phyloP scores from a whole-genome alignment of 1,140 invertebrate genomes.

The Coboldia fuscipes region DNA sequence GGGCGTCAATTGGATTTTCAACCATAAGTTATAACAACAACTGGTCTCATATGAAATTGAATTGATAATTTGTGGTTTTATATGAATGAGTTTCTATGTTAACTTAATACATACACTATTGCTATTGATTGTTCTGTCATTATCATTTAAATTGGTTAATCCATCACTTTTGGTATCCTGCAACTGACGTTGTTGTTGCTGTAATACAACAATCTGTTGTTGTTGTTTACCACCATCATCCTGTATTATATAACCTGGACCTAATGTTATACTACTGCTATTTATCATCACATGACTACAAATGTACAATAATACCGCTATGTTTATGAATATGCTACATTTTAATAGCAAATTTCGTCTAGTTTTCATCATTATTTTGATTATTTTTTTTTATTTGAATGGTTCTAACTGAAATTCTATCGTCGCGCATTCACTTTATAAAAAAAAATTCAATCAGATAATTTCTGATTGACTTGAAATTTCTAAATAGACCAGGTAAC shows the following conservation, averaged over 20 bases:
- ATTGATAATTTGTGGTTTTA: background rate
- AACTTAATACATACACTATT: background rate
- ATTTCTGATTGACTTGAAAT: no score
- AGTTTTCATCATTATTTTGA: conserved; percentile 28
- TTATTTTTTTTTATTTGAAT: no score
- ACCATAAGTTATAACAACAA: background rate
- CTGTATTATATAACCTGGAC: conserved; percentile 15
- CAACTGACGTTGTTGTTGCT: background rate
- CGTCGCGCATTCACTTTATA: no score
- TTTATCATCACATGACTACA: conserved; percentile 27
- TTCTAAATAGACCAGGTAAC: no score
- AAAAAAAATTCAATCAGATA: no score
- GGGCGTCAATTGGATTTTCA: background rate
- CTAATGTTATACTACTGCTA: conserved; percentile 14
- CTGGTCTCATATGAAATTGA: background rate
- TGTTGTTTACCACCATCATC: conserved; percentile 1
- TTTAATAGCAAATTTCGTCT: conserved; percentile 47
- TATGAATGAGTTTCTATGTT: background rate
- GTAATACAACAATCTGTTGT: background rate
- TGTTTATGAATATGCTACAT: conserved; percentile 48
- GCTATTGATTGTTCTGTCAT: background rate
- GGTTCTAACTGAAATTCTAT: no score
- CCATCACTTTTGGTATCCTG: background rate
- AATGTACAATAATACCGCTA: conserved; percentile 46
- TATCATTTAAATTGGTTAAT: background rate